Conservation (phyloP, 1,140 invertebrate species). For the Anastrepha ludens region DNA sequence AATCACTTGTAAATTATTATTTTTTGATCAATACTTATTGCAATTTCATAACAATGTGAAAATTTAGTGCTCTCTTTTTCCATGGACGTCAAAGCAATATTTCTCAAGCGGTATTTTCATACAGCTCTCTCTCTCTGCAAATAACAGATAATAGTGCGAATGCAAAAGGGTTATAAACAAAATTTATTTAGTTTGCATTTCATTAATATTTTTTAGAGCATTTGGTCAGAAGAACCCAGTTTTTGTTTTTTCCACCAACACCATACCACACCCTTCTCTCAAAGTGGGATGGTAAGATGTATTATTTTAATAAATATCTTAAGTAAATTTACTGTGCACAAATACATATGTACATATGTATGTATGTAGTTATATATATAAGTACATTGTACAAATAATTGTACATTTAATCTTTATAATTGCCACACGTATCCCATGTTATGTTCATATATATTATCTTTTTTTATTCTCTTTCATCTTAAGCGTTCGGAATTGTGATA, state of each 20-base stretch:
- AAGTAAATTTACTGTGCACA: too few relatives aligned
- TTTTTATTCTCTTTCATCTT: neutral
- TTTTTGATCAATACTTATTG: neutral
- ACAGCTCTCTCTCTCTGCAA: too few relatives aligned
- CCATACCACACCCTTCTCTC: too few relatives aligned
- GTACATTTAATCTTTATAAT: neutral
- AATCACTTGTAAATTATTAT: neutral
- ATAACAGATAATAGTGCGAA: too few relatives aligned
- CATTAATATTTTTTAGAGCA: too few relatives aligned
- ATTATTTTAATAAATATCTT: too few relatives aligned
- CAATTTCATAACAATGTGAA: neutral
- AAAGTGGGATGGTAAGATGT: too few relatives aligned
- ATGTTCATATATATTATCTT: neutral
- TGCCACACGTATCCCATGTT: conserved; percentile 6
- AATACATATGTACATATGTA: neutral
- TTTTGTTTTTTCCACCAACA: too few relatives aligned
- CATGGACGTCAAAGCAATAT: neutral
- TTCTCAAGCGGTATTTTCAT: neutral
- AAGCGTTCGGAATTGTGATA: neutral
- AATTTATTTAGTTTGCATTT: too few relatives aligned
- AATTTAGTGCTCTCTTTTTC: neutral
- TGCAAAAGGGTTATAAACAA: too few relatives aligned
- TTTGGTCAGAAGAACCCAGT: too few relatives aligned
- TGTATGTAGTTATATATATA: neutral
- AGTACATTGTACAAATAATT: neutral